A percentile compares a stretch with the other conserved stretches of the same genome.
phyloP scores from a whole-genome alignment of 2,888 invertebrate species.

The Bombyx huttoni region DNA sequence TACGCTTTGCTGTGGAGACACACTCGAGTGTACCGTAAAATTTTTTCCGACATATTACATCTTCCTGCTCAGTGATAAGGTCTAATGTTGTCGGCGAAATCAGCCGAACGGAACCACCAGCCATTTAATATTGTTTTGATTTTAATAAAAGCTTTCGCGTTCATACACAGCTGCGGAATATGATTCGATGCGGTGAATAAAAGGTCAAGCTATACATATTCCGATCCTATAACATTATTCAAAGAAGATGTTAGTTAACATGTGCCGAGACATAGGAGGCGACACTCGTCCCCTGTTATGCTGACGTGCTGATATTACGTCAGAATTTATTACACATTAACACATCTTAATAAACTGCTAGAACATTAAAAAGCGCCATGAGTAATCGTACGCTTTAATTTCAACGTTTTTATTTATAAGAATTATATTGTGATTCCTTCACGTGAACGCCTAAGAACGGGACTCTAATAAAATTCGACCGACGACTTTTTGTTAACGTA shows the following conservation, averaged over 20 bases:
- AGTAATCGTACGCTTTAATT: constrained; percentile 1
- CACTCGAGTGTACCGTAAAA: constrained; percentile 18
- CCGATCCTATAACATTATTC: not conserved
- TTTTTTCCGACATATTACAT: constrained; percentile 15
- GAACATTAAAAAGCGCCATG: constrained; percentile 3
- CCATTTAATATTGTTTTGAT: constrained; percentile 23
- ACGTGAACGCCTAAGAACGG: not conserved
- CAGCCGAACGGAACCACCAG: constrained; percentile 16
- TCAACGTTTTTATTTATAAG: not conserved
- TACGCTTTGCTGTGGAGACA: constrained; percentile 16
- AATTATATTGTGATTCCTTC: not conserved
- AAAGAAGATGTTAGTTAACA: not conserved
- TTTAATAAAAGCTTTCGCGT: constrained; percentile 24
- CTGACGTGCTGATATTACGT: constrained; percentile 6
- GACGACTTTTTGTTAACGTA: not conserved
- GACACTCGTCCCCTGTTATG: constrained; percentile 3
- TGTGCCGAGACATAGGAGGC: not conserved
- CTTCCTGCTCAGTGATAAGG: constrained; percentile 18
- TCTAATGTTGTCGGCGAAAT: constrained; percentile 15
- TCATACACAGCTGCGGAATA: constrained; percentile 15
- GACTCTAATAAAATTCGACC: not conserved
- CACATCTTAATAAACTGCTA: constrained; percentile 9
- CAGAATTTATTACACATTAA: constrained; percentile 15
- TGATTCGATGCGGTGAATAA: not conserved
- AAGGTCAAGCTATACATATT: not conserved